Percentiles rank a stretch among this genome's conserved stretches.
phyloP scores from a whole-genome alignment of 1,140 invertebrate species.

The Apis florea region DNA sequence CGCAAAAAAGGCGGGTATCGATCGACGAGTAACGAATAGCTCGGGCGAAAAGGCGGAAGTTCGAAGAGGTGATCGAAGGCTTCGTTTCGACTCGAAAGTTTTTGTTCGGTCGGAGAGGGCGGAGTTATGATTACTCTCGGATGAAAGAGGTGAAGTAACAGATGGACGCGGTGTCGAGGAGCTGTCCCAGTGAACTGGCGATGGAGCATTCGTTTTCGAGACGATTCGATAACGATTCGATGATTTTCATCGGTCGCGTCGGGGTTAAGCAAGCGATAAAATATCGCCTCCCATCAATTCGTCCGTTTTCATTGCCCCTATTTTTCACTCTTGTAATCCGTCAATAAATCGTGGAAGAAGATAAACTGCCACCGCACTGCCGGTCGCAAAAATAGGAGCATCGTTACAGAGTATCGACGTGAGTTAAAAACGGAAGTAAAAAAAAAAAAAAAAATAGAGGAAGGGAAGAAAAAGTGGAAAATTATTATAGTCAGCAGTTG shows the following conservation, averaged over 20 bases:
- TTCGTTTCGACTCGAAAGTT: background rate
- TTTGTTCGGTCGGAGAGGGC: background rate
- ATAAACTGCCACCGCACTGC: slow-evolving; percentile 13
- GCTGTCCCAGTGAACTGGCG: background rate
- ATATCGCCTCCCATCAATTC: slow-evolving; percentile 47
- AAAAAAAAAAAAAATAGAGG: background rate
- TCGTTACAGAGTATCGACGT: background rate
- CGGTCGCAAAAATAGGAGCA: slow-evolving; percentile 3
- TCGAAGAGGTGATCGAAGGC: background rate
- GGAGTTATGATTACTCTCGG: slow-evolving; percentile 4
- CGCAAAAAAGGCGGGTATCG: background rate
- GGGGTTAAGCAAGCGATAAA: slow-evolving; percentile 37
- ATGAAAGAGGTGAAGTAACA: background rate
- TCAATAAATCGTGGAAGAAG: slow-evolving; percentile 37
- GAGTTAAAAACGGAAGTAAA: background rate
- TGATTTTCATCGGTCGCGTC: slow-evolving; percentile 5
- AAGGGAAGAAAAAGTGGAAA: background rate
- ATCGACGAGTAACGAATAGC: background rate
- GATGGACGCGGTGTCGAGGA: background rate
- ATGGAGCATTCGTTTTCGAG: background rate
- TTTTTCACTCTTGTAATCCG: slow-evolving; percentile 52
- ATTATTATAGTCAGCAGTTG: background rate
- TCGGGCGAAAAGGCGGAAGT: too few relatives aligned
- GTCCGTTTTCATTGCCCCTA: slow-evolving; percentile 54
- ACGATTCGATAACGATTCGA: slow-evolving; percentile 25